Evolutionary conservation across 2,113 vertebrate species (phyloP).

Genomic region (Leptocoma aspasia): DNA sequence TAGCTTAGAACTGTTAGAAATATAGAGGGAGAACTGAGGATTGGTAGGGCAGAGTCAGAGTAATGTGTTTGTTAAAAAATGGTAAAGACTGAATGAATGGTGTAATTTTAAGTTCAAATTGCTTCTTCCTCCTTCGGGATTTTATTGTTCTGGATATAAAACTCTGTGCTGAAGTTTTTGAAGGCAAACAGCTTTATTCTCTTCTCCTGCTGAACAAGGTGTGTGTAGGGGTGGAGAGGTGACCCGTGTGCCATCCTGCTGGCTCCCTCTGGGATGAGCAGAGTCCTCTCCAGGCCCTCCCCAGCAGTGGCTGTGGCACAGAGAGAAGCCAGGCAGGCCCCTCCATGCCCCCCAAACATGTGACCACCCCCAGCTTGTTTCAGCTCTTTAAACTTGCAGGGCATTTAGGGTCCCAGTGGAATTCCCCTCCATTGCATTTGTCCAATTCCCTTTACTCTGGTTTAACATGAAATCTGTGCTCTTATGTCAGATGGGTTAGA

Average conservation of each 20-base stretch:
- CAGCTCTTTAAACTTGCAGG: not conserved
- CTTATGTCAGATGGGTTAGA: not conserved
- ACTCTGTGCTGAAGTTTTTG: not conserved
- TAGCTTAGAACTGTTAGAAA: constrained; percentile 62
- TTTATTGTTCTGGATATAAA: constrained; percentile 14
- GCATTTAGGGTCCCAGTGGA: not conserved
- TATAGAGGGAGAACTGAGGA: constrained; percentile 35
- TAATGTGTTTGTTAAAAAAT: not conserved
- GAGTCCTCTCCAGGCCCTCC: not conserved
- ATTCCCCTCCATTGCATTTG: accelerated
- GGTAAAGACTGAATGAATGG: not conserved
- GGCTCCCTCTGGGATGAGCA: not conserved
- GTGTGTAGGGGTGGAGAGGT: accelerated
- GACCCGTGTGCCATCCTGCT: not conserved
- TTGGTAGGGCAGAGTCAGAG: constrained; percentile 22
- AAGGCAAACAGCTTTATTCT: not conserved
- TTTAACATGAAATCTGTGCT: not conserved
- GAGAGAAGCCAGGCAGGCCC: not conserved
- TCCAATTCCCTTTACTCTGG: not conserved
- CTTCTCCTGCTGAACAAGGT: accelerated
- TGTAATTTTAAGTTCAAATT: not conserved
- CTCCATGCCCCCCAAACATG: accelerated
- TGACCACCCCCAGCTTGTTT: accelerated
- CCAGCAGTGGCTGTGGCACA: accelerated
- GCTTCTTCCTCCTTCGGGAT: not conserved